These are phyloP conservation scores for Trochalopteron elliotii DNA, from an alignment of 2,113 vertebrate species.

Conservation along the genomic window DNA sequence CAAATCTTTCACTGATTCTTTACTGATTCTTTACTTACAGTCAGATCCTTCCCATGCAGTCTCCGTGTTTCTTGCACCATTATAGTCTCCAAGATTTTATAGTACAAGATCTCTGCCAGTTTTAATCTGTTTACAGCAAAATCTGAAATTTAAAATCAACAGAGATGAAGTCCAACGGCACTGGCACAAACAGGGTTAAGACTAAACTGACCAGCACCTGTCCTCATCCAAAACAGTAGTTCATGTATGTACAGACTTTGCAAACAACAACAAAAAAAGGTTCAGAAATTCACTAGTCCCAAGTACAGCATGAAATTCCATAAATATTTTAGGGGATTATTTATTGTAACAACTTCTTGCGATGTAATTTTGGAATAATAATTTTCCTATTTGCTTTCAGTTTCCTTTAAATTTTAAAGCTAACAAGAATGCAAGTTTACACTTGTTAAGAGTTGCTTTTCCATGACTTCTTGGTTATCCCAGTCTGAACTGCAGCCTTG, in stretches of 20 bases:
- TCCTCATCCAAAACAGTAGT: neutral
- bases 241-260: rapidly evolving
- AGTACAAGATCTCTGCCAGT: constrained; percentile 95
- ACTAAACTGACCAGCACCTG: neutral
- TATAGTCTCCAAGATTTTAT: constrained; percentile 93
- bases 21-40: constrained; percentile 77
- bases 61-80: constrained; percentile 88
- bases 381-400: neutral
- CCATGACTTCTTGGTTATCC: neutral
- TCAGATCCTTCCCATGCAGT: constrained; percentile 93
- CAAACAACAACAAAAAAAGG: neutral
- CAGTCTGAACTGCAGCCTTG: neutral
- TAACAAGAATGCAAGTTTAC: neutral
- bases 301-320: neutral
- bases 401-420: neutral
- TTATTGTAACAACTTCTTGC: neutral
- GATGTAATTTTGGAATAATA: neutral
- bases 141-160: constrained; percentile 75
- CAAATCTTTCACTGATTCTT: neutral
- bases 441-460: neutral
- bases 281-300: neutral
- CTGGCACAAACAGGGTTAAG: neutral
- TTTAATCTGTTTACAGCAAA: constrained; percentile 94
- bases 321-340: neutral
- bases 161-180: neutral